Evolutionary conservation across 2,113 vertebrate genomes (phyloP), one percentile per base, ranked within the genome.

Genomic region (Puma concolor): DNA sequence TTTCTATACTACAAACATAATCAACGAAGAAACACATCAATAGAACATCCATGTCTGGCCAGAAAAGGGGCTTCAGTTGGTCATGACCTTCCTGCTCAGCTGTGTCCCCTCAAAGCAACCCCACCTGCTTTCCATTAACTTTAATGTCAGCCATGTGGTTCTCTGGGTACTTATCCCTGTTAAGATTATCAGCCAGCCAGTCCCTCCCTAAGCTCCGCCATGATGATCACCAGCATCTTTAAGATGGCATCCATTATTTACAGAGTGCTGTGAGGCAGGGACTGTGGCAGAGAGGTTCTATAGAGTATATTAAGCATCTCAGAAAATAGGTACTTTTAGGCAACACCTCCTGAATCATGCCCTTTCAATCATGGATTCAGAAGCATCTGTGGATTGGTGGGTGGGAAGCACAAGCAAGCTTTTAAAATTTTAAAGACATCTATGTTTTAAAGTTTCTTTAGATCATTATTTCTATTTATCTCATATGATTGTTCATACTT

Each of bases 391-490:
- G 27, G 12, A n/a, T 72, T 72, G 12, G 44, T 86, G 33, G 15
- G 50, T 69, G 23, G 33, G 27, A 21, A 64, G n/a, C 9, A 6
- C 52, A 82, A 84, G n/a, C 11, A 81, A 76, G 57, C 1, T 94
- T 66, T 71, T 57, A 86, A 90, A 92, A 41, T 23, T n/a, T 69
- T 66, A 86, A 97, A 76, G 23, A 89, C 6, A 27, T 69, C 91
- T 77, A 64, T 77, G 76, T 57, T 91, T 91, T 82, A 63, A 94
- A 69, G 86, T 33, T 71, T 7, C 21, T 96, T 93, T 81, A 54
- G 27, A 50, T 57, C 5, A 79, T 80, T 89, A 81, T 87, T 96
- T 88, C 7, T 87, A 66, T 14, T 93, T 87, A 13, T 86, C 38
- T 82, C 31, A 57, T 38, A 23, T 38, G 4, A 44, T 57, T 74